A percentile compares a stretch with the other conserved stretches of the same genome.
phyloP scores from a whole-genome alignment of 1,140 invertebrate species.

The Zaprionus davidi region DNA sequence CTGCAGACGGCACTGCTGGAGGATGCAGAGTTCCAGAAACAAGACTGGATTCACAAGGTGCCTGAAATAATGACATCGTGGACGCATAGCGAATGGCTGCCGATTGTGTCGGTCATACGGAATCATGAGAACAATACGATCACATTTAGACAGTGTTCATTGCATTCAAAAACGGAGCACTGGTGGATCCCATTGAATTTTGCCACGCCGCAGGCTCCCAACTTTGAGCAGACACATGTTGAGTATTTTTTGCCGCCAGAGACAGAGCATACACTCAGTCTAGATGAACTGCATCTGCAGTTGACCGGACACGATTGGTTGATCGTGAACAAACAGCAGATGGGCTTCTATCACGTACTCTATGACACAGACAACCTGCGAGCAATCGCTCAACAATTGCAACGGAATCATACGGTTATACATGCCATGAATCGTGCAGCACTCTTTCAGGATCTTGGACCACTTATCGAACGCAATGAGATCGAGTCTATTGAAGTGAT shows the following conservation, averaged over 20 bases:
- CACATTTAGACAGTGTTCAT: slow-evolving; percentile 83
- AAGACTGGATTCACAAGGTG: slow-evolving; percentile 52
- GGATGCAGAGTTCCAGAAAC: slow-evolving; percentile 62
- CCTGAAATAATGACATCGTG: slow-evolving; percentile 85
- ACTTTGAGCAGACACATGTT: slow-evolving; percentile 84
- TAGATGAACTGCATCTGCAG: slow-evolving; percentile 60
- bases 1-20: slow-evolving; percentile 84
- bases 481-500: slow-evolving; percentile 74
- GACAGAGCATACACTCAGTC: slow-evolving; percentile 46
- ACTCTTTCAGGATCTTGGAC: slow-evolving; percentile 86
- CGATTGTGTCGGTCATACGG: slow-evolving; percentile 85
- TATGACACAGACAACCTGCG: slow-evolving; percentile 86
- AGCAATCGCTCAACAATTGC: slow-evolving; percentile 85
- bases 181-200: slow-evolving; percentile 87
- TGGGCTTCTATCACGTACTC: slow-evolving; percentile 88
- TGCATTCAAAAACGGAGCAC: slow-evolving; percentile 62
- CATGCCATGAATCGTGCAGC: slow-evolving; percentile 87
- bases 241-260: slow-evolving; percentile 74
- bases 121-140: slow-evolving; percentile 83
- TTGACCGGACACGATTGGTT: slow-evolving; percentile 85
- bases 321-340: slow-evolving; percentile 87
- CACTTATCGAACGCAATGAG: slow-evolving; percentile 74
- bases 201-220: slow-evolving; percentile 77
- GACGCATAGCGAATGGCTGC: slow-evolving; percentile 86
- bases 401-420: slow-evolving; percentile 84